A percentile compares a stretch with the other conserved stretches of the same genome.
These are phyloP conservation scores for Heliconius hewitsoni DNA, from an alignment of 1,140 invertebrate species.

Conservation along the genomic window DNA sequence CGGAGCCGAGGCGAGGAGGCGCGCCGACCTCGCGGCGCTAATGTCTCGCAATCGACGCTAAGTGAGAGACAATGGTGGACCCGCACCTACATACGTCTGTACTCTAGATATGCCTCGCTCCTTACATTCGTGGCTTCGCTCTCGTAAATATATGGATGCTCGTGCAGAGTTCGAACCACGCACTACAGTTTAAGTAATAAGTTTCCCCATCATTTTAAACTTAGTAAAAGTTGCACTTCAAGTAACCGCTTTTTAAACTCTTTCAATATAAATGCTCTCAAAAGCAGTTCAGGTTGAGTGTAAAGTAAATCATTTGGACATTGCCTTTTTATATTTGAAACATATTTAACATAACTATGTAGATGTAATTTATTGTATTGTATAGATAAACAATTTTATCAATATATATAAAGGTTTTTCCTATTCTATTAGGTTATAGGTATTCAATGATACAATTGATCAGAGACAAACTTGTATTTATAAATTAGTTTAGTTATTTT, in stretches of 20 bases:
- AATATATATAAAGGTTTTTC: too few species aligned
- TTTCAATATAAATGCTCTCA: background rate
- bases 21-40: background rate
- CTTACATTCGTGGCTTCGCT: background rate
- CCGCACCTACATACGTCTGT: background rate
- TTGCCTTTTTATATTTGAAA: background rate
- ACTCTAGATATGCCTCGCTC: background rate
- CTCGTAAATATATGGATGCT: background rate
- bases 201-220: background rate
- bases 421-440: too few species aligned
- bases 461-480: too few species aligned
- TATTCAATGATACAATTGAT: too few species aligned
- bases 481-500: too few species aligned
- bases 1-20: background rate
- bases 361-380: too few species aligned
- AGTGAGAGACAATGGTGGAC: background rate
- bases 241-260: background rate
- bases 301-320: background rate
- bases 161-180: background rate
- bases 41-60: conserved; percentile 8
- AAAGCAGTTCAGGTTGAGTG: background rate
- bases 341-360: background rate
- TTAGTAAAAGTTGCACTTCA: background rate
- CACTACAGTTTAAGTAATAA: background rate
- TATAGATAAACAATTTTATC: too few species aligned